A percentile compares a stretch with the other conserved stretches of the same genome.
phyloP scores from a whole-genome alignment of 2,888 invertebrate genomes.

The Heteropelma amictum region DNA sequence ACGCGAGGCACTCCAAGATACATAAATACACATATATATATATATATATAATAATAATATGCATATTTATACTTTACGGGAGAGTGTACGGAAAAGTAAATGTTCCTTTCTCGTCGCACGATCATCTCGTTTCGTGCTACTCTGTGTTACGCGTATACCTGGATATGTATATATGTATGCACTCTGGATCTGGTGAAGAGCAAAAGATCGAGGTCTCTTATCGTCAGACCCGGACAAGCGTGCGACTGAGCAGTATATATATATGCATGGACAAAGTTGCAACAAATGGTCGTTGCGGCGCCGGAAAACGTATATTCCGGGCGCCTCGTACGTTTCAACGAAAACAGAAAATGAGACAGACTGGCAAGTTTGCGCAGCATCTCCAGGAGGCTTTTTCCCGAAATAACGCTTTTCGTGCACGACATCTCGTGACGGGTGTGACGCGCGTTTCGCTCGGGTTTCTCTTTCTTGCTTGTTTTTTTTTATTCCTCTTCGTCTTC shows the following conservation, averaged over 20 bases:
- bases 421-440: conserved; percentile 49
- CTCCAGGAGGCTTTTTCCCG: not conserved
- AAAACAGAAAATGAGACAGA: conserved; percentile 50
- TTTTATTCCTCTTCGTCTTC: conserved; percentile 5
- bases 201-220: conserved; percentile 53
- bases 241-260: conserved; percentile 45
- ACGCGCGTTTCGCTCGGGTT: conserved; percentile 44
- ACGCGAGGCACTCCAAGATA: no score
- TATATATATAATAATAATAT: no score
- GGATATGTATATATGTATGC: not conserved
- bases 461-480: conserved; percentile 41
- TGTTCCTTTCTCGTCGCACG: conserved; percentile 20
- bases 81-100: conserved; percentile 46
- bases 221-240: conserved; percentile 8
- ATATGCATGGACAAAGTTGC: conserved; percentile 7
- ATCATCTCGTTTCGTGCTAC: conserved; percentile 4
- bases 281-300: conserved; percentile 36
- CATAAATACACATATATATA: no score
- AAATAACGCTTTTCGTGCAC: conserved; percentile 53
- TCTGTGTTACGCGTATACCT: not conserved
- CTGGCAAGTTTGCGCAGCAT: no score
- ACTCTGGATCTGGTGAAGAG: conserved; percentile 40
- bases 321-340: conserved; percentile 17
- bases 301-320: conserved; percentile 46
- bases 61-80: conserved; percentile 19